A percentile compares a stretch with the other conserved stretches of the same genome.
Conservation (phyloP, 1,140 invertebrate genomes). For the Drosophila cardini region DNA sequence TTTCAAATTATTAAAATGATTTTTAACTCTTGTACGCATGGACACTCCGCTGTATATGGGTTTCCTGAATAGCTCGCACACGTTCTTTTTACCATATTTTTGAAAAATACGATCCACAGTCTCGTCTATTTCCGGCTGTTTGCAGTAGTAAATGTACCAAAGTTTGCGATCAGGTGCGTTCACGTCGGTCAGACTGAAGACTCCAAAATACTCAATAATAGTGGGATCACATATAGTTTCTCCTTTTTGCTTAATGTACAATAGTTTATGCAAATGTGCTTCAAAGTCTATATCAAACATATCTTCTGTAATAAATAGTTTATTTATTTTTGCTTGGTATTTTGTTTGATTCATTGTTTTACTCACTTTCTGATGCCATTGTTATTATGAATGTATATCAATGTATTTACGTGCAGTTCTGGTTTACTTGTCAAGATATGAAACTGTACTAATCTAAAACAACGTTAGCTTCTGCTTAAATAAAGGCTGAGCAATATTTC, state of each 20-base stretch:
- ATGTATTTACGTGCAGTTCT: background rate
- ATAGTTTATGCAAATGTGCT: constrained; percentile 42
- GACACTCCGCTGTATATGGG: constrained; percentile 57
- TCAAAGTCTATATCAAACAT: constrained; percentile 51
- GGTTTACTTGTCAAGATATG: background rate
- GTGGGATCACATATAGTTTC: constrained; percentile 30
- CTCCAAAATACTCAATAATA: constrained; percentile 58
- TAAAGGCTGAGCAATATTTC: constrained; percentile 17
- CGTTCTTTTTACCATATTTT: constrained; percentile 70
- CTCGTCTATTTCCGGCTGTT: constrained; percentile 54
- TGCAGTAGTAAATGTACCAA: constrained; percentile 59
- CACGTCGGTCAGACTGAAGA: constrained; percentile 54
- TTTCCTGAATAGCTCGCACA: constrained; percentile 63
- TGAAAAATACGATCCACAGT: constrained; percentile 55
- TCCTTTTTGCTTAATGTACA: constrained; percentile 35
- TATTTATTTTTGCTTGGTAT: background rate
- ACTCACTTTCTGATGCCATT: constrained; percentile 30
- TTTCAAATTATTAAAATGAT: constrained; percentile 53
- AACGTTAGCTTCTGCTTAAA: constrained; percentile 2
- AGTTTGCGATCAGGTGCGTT: constrained; percentile 52
- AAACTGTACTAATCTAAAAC: background rate
- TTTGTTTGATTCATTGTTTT: background rate
- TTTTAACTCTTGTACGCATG: constrained; percentile 53
- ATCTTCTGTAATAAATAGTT: constrained; percentile 17
- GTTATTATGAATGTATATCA: background rate